Evolutionary conservation across 2,888 invertebrate species (phyloP).

Genomic region (Andrena hattorfiana): DNA sequence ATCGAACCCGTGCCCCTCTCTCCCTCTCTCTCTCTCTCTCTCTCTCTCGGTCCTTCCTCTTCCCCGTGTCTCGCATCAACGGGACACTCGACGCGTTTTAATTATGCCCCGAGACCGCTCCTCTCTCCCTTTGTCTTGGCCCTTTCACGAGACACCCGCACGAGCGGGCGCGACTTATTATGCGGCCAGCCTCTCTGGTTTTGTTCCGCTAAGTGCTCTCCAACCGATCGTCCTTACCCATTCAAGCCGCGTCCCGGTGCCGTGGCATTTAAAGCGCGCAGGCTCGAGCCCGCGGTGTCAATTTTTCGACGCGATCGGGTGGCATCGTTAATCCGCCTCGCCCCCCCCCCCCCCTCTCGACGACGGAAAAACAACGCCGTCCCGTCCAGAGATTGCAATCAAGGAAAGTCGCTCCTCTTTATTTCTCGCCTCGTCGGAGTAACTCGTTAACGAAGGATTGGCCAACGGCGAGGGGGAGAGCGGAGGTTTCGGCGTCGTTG

Average conservation of each 20-base stretch:
- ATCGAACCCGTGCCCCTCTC: conserved; percentile 69
- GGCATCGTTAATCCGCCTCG: conserved; percentile 44
- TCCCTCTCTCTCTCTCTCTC: conserved; percentile 14
- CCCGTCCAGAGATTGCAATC: not conserved
- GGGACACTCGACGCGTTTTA: conserved; percentile 80
- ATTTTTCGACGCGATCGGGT: conserved; percentile 61
- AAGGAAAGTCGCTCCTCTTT: conserved; percentile 1
- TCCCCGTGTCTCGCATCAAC: conserved; percentile 44
- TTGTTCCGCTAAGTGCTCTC: conserved; percentile 64
- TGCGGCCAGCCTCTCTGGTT: conserved; percentile 63
- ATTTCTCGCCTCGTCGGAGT: not conserved
- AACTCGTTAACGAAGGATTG: conserved; percentile 17
- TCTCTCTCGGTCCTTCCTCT: conserved; percentile 14
- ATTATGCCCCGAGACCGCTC: conserved; percentile 77
- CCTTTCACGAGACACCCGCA: conserved; percentile 75
- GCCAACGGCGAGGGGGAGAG: not conserved
- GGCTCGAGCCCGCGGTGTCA: conserved; percentile 64
- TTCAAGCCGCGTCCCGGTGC: conserved; percentile 67
- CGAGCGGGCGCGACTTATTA: conserved; percentile 75
- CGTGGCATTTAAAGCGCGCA: conserved; percentile 63
- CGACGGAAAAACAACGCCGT: not conserved
- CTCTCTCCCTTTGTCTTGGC: conserved; percentile 66
- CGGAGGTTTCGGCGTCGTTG: not conserved
- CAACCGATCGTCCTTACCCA: conserved; percentile 52
- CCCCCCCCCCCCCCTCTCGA: conserved; percentile 7